Evolutionary conservation across 2,113 vertebrate species (phyloP), one percentile per base, ranked within the genome.

Genomic region (Syngnathus floridae): DNA sequence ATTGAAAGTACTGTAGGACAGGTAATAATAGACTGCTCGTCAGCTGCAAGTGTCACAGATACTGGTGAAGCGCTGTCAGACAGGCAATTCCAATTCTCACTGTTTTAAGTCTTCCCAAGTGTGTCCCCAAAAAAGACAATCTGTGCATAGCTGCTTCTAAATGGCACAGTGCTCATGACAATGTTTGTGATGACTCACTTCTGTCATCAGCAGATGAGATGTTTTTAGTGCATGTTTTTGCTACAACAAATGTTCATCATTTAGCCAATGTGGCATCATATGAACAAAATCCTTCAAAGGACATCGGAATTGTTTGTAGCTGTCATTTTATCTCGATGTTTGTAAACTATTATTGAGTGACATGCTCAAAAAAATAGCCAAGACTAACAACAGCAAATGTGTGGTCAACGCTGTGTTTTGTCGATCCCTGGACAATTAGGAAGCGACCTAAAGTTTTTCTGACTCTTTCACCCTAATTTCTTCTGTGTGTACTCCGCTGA

Each of bases 21-120:
- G 78, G 82, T 80, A 87, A 84, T 81, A 81, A 88, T 76, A 78
- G 80, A 77, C 71, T 77, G 67, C 77, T 82, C 80, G 83, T 85
- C 84, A 83, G 75, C 71, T 71, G 72, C 65, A 83, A 82, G 82
- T 84, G 76, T 79, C 68, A 84, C 70, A 64, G 79, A 83, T 35
- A 46, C 19, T 35, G 68, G 67, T 71, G 73, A 60, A 73, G 68
- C 48, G 26, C 59, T 76, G 72, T 76, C 74, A 73, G 64, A 58
- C 41, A 11, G 52, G 37, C 54, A 65, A 62, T 65, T 75, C 54
- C 52, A 62, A 73, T 73, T 67, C 54, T 71, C 64, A 54, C 70
- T 65, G 68, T 40, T 66, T 72, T 77, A 56, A 74, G 67, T 77
- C 60, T 70, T 77, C 64, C 62, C 74, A 41, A 72, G 64, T 67